These are phyloP conservation scores for Acipenser ruthenus DNA, from an alignment of 2,797 vertebrate species.

Conservation along the genomic window DNA sequence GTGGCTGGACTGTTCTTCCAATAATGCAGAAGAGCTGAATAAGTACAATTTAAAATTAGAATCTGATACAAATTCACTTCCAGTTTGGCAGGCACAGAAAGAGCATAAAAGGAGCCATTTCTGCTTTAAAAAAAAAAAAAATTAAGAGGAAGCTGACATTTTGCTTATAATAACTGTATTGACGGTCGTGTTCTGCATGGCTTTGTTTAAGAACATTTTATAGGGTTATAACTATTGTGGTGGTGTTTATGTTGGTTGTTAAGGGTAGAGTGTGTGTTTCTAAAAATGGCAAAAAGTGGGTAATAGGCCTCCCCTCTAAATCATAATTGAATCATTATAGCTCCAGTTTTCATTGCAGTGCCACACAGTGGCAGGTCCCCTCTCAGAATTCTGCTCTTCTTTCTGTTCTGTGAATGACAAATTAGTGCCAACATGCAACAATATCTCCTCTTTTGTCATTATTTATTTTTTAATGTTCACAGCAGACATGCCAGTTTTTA, in stretches of 20 bases:
- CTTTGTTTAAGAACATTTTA: slow-evolving; percentile 1
- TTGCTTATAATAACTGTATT: slow-evolving; percentile 22
- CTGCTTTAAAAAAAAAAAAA: slow-evolving; percentile 37
- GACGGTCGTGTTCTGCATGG: slow-evolving; percentile 1
- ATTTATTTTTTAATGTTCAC: no score
- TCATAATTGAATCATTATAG: no score
- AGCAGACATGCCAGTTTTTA: no score
- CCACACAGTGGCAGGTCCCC: no score
- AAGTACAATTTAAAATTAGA: slow-evolving; percentile 40
- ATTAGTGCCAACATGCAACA: no score
- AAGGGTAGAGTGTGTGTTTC: not conserved
- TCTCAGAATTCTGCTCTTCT: no score
- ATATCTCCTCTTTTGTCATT: no score
- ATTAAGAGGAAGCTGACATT: slow-evolving; percentile 30
- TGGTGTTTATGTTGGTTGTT: not conserved
- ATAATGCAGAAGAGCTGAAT: slow-evolving; percentile 26
- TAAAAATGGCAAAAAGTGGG: no score
- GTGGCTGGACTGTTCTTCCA: slow-evolving; percentile 31
- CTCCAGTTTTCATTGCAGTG: no score
- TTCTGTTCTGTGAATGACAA: no score
- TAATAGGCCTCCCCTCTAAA: no score
- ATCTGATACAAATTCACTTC: slow-evolving; percentile 38
- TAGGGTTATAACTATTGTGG: not conserved
- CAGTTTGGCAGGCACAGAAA: slow-evolving; percentile 34
- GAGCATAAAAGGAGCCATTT: slow-evolving; percentile 32